Evolutionary conservation across 2,113 vertebrate genomes (phyloP).

Genomic region (Agapornis roseicollis): DNA sequence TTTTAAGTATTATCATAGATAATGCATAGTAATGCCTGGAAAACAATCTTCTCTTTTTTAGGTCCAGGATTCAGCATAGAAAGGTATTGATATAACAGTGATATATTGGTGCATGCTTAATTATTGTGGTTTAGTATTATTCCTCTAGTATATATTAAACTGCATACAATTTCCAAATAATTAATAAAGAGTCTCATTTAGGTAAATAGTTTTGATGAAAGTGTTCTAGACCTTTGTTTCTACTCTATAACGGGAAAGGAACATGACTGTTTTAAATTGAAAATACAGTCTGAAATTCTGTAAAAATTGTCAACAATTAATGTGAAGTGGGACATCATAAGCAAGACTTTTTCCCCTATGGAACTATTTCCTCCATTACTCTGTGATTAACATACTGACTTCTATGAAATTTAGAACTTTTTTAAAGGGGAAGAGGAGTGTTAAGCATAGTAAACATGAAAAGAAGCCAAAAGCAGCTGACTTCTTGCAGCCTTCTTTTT

Average conservation of each 20-base stretch:
- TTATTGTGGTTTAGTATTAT: background rate
- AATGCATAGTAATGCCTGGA: background rate
- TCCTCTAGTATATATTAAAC: slow-evolving; percentile 10
- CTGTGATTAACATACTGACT: background rate
- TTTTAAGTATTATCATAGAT: background rate
- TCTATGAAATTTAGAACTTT: background rate
- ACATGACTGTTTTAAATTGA: background rate
- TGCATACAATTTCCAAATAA: background rate
- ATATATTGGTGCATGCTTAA: background rate
- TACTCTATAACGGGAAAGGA: background rate
- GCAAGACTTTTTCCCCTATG: background rate
- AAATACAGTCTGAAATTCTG: background rate
- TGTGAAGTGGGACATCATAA: background rate
- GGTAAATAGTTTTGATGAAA: background rate
- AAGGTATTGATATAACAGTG: background rate
- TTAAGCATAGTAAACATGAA: background rate
- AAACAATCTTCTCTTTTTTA: background rate
- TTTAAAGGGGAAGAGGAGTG: background rate
- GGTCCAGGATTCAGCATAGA: background rate
- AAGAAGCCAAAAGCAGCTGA: background rate
- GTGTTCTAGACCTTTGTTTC: background rate
- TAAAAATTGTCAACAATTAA: background rate
- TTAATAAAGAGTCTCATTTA: background rate
- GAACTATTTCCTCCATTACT: background rate
- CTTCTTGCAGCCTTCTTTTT: background rate